phyloP scores from a whole-genome alignment of 2,113 vertebrate species.

The Silurus glanis region DNA sequence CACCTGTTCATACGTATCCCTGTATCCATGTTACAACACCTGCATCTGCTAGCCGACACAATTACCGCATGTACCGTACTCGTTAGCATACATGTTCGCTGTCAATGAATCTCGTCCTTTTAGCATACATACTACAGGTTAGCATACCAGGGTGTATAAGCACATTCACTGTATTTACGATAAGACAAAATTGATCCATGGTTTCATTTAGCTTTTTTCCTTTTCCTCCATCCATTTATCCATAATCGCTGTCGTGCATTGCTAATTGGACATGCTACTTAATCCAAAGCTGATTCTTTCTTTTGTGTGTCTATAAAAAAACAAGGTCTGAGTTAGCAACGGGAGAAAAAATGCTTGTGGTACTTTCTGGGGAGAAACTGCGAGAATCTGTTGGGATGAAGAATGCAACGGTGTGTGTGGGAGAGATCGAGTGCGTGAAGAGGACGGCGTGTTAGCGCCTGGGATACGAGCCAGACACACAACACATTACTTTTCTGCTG shows the following conservation, averaged over 20 bases:
- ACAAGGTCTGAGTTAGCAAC: background rate
- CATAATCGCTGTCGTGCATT: background rate
- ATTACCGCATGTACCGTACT: background rate
- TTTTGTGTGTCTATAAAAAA: background rate
- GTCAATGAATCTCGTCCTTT: background rate
- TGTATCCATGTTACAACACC: too few species aligned
- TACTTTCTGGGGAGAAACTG: background rate
- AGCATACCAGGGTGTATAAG: background rate
- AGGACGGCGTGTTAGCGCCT: background rate
- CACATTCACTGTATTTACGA: background rate
- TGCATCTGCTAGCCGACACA: background rate
- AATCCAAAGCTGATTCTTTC: background rate
- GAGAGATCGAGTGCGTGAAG: background rate
- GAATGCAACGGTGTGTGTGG: background rate
- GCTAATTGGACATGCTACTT: background rate
- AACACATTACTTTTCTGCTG: background rate
- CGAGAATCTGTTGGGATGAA: background rate
- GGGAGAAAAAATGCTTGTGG: background rate
- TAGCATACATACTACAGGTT: background rate
- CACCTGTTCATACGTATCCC: background rate
- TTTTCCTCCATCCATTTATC: background rate
- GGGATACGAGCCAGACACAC: slow-evolving; percentile 24
- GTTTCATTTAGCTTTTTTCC: background rate
- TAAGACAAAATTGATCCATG: background rate
- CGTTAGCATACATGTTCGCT: background rate